A percentile compares a stretch with the other conserved stretches of the same genome.
phyloP scores from a whole-genome alignment of 2,113 vertebrate genomes.

The Petrocephalus microphthalmus region DNA sequence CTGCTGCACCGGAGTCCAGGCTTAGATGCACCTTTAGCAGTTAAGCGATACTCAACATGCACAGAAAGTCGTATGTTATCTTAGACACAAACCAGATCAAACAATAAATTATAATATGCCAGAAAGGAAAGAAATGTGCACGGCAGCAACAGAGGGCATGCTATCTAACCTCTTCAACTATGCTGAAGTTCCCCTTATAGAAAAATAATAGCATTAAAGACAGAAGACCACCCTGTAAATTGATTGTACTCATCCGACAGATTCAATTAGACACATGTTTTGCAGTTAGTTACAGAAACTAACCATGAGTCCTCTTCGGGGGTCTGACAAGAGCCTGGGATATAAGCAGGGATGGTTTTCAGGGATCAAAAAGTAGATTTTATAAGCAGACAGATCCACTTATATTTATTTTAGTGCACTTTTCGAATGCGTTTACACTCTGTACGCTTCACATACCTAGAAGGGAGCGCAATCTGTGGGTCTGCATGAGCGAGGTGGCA shows the following conservation, averaged over 20 bases:
- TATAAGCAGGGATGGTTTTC: background rate
- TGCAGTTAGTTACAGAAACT: slow-evolving; percentile 4
- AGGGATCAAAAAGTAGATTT: background rate
- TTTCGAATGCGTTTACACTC: background rate
- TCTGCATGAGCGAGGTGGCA: background rate
- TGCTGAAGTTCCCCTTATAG: slow-evolving; percentile 14
- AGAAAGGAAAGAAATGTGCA: background rate
- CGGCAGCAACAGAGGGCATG: background rate
- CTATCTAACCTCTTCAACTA: background rate
- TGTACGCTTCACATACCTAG: background rate
- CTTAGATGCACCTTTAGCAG: background rate
- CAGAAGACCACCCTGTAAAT: background rate
- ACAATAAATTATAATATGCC: background rate
- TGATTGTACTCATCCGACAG: background rate
- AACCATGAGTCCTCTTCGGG: background rate
- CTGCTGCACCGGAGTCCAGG: background rate
- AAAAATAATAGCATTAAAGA: slow-evolving; percentile 22
- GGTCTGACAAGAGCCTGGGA: background rate
- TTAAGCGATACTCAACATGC: too few species aligned
- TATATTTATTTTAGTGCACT: background rate
- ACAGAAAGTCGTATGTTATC: background rate
- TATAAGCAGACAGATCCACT: too few species aligned
- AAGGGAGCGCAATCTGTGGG: background rate
- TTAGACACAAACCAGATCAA: background rate
- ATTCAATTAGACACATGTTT: slow-evolving; percentile 20